Conservation (phyloP, 1,140 invertebrate genomes). For the Euwallacea similis region DNA sequence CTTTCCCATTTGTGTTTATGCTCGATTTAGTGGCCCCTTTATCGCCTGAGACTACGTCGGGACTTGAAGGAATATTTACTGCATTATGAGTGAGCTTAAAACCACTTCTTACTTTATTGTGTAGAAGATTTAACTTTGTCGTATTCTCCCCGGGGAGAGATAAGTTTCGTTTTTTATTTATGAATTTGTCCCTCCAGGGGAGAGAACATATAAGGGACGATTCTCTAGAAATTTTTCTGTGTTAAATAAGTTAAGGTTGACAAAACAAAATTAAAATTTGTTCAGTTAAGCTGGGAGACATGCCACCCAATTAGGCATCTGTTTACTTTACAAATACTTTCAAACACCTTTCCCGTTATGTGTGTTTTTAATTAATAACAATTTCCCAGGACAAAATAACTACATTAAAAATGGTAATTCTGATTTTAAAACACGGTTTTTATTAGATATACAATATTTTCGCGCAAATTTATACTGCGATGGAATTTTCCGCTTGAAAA, state of each 20-base stretch:
- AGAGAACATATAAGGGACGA: no score
- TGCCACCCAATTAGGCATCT: background rate
- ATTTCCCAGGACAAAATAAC: no score
- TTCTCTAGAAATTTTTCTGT: no score
- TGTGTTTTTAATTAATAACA: no score
- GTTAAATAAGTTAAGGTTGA: no score
- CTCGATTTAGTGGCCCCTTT: constrained; percentile 21
- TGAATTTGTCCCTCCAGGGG: background rate
- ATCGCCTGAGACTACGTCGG: constrained; percentile 7
- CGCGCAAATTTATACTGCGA: no score
- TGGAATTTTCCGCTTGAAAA: no score
- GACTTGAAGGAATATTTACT: constrained; percentile 14
- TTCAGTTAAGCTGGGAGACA: background rate
- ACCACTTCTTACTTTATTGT: constrained; percentile 12
- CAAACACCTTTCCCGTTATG: background rate
- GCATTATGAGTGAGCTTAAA: constrained; percentile 14
- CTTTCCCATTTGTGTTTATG: constrained; percentile 19
- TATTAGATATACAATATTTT: no score
- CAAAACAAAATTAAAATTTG: background rate
- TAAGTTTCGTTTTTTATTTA: background rate
- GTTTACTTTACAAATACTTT: background rate
- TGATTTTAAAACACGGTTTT: no score
- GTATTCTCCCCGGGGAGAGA: constrained; percentile 2
- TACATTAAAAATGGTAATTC: no score
- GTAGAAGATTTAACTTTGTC: constrained; percentile 13